Conservation (phyloP, 2,113 vertebrate genomes). For the Carassius gibelio region DNA sequence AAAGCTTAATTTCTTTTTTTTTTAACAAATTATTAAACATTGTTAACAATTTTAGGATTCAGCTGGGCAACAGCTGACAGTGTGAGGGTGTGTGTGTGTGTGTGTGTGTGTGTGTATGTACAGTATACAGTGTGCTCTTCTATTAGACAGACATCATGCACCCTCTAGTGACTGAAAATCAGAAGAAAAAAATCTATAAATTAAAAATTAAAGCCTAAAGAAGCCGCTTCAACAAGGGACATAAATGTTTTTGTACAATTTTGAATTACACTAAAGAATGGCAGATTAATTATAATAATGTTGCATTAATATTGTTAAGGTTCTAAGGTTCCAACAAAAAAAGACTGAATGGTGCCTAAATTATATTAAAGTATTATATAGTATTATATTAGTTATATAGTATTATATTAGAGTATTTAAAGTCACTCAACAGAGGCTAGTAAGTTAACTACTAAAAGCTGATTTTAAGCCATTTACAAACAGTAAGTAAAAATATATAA, state of each 20-base stretch:
- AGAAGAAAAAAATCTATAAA: no score
- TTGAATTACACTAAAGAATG: not conserved
- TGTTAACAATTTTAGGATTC: no score
- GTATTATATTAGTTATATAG: no score
- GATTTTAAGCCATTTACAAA: not conserved
- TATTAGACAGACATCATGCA: slow-evolving; percentile 23
- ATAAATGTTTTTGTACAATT: not conserved
- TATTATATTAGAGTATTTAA: not conserved
- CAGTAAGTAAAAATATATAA: no score
- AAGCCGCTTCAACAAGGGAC: not conserved
- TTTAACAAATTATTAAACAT: no score
- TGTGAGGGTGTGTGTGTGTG: not conserved
- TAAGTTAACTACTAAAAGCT: no score
- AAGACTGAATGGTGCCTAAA: not conserved
- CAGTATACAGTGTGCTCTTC: not conserved
- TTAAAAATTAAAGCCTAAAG: no score
- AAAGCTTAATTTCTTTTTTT: no score
- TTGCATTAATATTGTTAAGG: no score
- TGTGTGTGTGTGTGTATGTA: not conserved
- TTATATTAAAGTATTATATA: not conserved
- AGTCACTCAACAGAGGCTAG: not conserved
- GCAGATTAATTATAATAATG: not conserved
- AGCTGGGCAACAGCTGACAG: not conserved
- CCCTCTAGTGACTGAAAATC: slow-evolving; percentile 33
- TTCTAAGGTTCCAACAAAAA: no score